Base-by-base conservation (phyloP, 2,113 vertebrate genomes). In the Clinocottus analis region DNA sequence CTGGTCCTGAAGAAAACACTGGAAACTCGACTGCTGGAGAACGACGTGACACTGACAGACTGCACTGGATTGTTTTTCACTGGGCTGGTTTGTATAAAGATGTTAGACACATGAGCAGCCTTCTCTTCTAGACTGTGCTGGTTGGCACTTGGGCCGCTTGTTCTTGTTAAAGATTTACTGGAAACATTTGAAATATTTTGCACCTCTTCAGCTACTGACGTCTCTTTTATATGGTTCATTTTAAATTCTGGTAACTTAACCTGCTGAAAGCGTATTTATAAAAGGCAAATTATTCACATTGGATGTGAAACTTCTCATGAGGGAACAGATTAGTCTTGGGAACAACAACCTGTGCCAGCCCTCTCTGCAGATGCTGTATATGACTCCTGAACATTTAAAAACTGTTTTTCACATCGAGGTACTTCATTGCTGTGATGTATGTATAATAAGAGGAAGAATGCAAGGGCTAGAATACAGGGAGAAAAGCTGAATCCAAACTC, bases 401-500 rank as follows among this genome's bases (percentile, higher is more conserved):
- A 8, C 6, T 9, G 27, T 47, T 59, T 29, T 33, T 35, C 9
- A 41, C 41, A 29, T 49, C 3, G 31, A 78, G 27, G 41, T 49
- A 11, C 59, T 37, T 56, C 27, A 51, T n/a, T 31, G 29, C 33
- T 64, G 45, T 5, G 7, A 14, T 70, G 56, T n/a, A 58, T 21
- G 21, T 53, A 13, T 7, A 13, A 65, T 7, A 2, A 49, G 4
- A 35, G 5, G 61, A 55, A 58, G 29, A 76, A 74, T 35, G 1
- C 1, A 67, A 77, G 84, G 85, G 78, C 80, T 77, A 58, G 68
- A 77, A 47, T 31, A 60, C 67, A 55, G 67, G 55, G 17, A 62
- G 0, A 25, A 19, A 33, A 68, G 90, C 87, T 76, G 68, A 79
- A 82, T 83, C 82, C 82, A 85, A 88, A 85, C 71, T 90, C 72